Evolutionary conservation across 2,888 invertebrate species (phyloP), one percentile per base, ranked within the genome.

Genomic region (Apamea crenata): DNA sequence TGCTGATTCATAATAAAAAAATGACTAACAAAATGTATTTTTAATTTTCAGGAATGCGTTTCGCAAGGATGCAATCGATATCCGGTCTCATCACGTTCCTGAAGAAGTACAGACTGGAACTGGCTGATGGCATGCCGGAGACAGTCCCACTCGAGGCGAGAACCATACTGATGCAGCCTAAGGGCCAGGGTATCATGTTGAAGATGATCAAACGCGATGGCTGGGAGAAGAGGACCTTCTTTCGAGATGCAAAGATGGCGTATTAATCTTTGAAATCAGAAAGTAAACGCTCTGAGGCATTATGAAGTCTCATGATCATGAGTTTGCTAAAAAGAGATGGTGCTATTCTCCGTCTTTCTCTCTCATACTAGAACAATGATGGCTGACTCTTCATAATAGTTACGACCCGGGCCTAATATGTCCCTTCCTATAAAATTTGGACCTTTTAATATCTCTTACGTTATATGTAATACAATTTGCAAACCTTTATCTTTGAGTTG

Each of bases 61-160:
- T 81, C 44, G 50, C 81, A 7, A 81, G 89, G 76, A 93, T 94
- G 93, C 93, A 93, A 78, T 89, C 92, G 74, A 59, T 93, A 44
- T 84, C 93, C 0, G 92, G 92, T 0, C 80, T 94, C 32, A 77
- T 93, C 53, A 91, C 91, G 1, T 18, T 93, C n/a, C 78, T 94
- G 77, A 93, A 89, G 83, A 90, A 90, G 44, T 93, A 91, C 81
- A 82, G 82, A 12, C 76, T 93, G 65, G 89, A 90, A 65, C 65
- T 93, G 18, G 90, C 92, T 0, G 85, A 85, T 0, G 90, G 86
- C 4, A 92, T 88, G 88, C 88, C 91, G 0, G 70, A 59, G 1
- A 80, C 61, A 5, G 8, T 88, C 1, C 40, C n/a, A 1, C 68
- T 87, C 0, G 89, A 88, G 6, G 21, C 76, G 2, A 83, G 89